These are phyloP conservation scores for Papilio machaon DNA, from an alignment of 1,140 invertebrate species.

Conservation along the genomic window DNA sequence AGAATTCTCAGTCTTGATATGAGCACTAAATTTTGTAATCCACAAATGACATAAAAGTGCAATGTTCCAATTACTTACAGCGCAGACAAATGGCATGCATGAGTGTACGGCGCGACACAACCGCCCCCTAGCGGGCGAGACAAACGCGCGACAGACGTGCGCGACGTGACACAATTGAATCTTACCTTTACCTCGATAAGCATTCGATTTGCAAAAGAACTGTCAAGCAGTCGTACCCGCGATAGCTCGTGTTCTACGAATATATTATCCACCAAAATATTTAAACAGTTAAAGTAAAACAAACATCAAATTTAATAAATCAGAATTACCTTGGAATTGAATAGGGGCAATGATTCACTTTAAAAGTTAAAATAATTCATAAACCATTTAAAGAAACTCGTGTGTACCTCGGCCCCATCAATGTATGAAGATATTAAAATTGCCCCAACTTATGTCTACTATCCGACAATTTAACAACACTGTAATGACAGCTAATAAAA, in stretches of 20 bases:
- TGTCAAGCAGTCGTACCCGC: too few species aligned
- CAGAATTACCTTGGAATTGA: neutral
- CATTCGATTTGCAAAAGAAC: neutral
- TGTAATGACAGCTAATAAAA: constrained; percentile 49
- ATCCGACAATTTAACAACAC: constrained; percentile 46
- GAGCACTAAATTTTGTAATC: neutral
- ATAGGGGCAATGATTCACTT: neutral
- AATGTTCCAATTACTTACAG: constrained; percentile 46
- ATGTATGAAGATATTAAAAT: constrained; percentile 41
- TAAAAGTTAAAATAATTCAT: neutral
- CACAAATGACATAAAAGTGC: constrained; percentile 29
- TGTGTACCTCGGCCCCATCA: neutral
- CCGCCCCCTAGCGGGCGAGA: constrained; percentile 64
- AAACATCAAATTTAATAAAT: too few species aligned
- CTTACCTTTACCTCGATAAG: constrained; percentile 1
- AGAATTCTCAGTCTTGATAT: neutral
- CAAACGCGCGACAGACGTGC: constrained; percentile 59
- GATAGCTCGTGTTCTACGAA: too few species aligned
- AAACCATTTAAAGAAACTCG: neutral
- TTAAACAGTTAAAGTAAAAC: too few species aligned
- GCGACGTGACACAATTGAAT: constrained; percentile 43
- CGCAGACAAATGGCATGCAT: constrained; percentile 70
- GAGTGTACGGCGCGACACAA: constrained; percentile 62
- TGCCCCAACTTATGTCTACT: constrained; percentile 39
- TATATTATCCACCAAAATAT: too few species aligned